These are phyloP conservation scores for Gymnoscopelus braueri DNA, from an alignment of 2,797 vertebrate genomes.

Conservation along the genomic window DNA sequence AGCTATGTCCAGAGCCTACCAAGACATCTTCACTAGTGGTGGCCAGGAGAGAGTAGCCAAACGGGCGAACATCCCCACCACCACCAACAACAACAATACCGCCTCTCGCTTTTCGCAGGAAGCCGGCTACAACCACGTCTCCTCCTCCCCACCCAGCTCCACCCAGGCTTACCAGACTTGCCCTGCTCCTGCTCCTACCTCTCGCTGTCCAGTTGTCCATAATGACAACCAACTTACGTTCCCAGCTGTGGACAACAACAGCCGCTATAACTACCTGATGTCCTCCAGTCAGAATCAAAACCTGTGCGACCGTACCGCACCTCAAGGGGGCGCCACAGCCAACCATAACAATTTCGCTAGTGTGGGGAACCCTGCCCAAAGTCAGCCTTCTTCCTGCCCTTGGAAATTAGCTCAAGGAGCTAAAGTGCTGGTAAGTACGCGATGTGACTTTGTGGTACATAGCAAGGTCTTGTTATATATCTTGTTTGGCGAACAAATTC, in stretches of 20 bases:
- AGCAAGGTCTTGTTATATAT: neutral
- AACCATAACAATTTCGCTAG: constrained; percentile 60
- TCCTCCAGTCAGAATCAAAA: constrained; percentile 73
- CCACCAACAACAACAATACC: constrained; percentile 49
- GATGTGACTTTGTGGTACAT: neutral
- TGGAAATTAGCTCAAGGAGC: constrained; percentile 78
- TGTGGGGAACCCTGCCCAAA: constrained; percentile 41
- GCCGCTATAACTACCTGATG: constrained; percentile 58
- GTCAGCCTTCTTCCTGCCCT: constrained; percentile 72
- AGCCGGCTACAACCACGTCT: constrained; percentile 54
- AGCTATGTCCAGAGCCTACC: constrained; percentile 82
- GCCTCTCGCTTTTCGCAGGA: constrained; percentile 70
- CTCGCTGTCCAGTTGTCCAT: constrained; percentile 56
- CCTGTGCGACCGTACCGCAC: constrained; percentile 36
- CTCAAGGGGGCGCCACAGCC: constrained; percentile 50
- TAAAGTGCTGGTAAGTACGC: constrained; percentile 83
- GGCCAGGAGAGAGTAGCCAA: constrained; percentile 70
- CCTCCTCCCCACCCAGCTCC: constrained; percentile 43
- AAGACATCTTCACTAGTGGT: constrained; percentile 76
- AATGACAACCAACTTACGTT: constrained; percentile 61
- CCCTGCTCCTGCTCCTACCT: constrained; percentile 37
- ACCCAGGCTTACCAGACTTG: constrained; percentile 67
- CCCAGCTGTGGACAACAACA: constrained; percentile 54
- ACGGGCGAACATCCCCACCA: constrained; percentile 58
- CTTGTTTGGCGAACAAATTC: constrained; percentile 3